These are phyloP conservation scores for Anorthoa munda DNA, from an alignment of 2,888 invertebrate genomes.

Conservation along the genomic window DNA sequence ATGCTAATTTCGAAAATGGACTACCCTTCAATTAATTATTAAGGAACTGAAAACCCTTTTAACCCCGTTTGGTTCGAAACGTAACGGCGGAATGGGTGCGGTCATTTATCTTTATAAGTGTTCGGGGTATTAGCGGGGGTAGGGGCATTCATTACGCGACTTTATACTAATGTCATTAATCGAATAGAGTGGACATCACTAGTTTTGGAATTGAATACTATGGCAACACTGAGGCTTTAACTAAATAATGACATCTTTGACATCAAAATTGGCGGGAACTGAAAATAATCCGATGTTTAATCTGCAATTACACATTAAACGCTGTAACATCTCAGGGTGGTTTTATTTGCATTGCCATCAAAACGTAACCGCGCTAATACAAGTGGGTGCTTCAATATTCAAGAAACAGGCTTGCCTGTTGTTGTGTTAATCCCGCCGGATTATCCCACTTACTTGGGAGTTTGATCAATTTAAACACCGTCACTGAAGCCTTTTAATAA, in stretches of 20 bases:
- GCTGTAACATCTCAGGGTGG: conserved; percentile 34
- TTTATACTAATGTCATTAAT: conserved; percentile 74
- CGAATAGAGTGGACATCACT: conserved; percentile 45
- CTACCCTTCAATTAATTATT: conserved; percentile 86
- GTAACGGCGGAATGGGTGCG: conserved; percentile 76
- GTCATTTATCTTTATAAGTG: conserved; percentile 87
- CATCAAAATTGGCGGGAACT: conserved; percentile 23
- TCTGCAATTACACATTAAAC: conserved; percentile 30
- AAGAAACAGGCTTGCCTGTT: conserved; percentile 67
- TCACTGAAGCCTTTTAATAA: conserved; percentile 75
- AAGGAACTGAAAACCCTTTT: conserved; percentile 84
- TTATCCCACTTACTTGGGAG: conserved; percentile 77
- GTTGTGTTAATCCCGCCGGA: conserved; percentile 73
- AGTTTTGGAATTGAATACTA: conserved; percentile 29
- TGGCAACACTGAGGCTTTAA: conserved; percentile 21
- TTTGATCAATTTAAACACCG: conserved; percentile 80
- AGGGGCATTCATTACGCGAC: conserved; percentile 77
- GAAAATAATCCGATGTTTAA: conserved; percentile 28
- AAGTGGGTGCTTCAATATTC: conserved; percentile 67
- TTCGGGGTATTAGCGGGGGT: conserved; percentile 72
- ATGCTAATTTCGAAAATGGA: conserved; percentile 79
- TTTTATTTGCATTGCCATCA: conserved; percentile 59
- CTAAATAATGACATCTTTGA: conserved; percentile 24
- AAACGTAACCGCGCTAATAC: conserved; percentile 56
- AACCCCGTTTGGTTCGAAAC: conserved; percentile 78